Evolutionary conservation across 2,797 vertebrate genomes (phyloP).

Genomic region (Fistularia tabacaria): DNA sequence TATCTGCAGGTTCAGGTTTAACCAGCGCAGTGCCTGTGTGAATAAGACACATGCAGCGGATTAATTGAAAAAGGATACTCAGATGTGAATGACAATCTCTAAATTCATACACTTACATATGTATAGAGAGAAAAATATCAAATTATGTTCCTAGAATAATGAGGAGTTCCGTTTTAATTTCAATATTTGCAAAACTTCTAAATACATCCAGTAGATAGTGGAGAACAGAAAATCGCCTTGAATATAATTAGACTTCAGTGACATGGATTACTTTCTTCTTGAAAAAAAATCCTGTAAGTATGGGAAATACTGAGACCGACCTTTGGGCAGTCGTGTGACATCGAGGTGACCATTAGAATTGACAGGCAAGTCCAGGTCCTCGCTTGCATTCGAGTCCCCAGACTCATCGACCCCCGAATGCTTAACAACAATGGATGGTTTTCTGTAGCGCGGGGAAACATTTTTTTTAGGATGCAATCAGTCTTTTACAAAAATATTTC

Average conservation of each 20-base stretch:
- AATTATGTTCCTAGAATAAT: background rate
- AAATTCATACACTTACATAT: background rate
- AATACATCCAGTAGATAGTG: no score
- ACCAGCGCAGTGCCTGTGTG: slow-evolving; percentile 90
- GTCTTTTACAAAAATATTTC: background rate
- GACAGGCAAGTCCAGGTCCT: slow-evolving; percentile 75
- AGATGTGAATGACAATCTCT: background rate
- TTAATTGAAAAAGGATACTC: no score
- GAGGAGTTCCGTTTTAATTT: no score
- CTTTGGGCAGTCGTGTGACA: slow-evolving; percentile 90
- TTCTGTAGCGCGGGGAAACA: slow-evolving; percentile 69
- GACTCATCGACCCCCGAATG: slow-evolving; percentile 92
- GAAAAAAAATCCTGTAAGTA: background rate
- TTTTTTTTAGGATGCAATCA: background rate
- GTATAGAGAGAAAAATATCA: background rate
- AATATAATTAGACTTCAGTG: background rate
- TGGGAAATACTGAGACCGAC: slow-evolving; percentile 58
- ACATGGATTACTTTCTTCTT: background rate
- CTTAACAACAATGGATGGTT: slow-evolving; percentile 89
- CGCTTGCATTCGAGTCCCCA: slow-evolving; percentile 79
- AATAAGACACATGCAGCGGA: slow-evolving; percentile 24
- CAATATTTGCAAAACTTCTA: no score
- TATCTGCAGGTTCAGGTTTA: slow-evolving; percentile 90
- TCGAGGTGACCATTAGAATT: slow-evolving; percentile 84
- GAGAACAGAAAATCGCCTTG: no score